Evolutionary conservation across 2,113 vertebrate genomes (phyloP).

Genomic region (Blennius ocellaris): DNA sequence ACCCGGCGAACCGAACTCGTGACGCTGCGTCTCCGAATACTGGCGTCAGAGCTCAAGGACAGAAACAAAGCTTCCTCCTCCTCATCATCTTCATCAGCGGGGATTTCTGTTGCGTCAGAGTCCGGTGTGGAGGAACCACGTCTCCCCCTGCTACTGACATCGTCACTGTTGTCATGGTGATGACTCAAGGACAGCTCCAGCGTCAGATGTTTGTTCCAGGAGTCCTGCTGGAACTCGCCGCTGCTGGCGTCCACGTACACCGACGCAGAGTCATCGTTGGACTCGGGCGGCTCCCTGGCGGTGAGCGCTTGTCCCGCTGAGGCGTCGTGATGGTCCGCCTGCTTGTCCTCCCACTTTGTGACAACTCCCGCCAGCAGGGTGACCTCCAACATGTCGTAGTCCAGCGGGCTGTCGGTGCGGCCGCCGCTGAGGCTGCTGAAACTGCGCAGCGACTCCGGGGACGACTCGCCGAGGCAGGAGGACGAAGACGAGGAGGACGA

Average conservation of each 20-base stretch:
- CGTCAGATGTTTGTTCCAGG: slow-evolving; percentile 57
- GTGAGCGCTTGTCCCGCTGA: slow-evolving; percentile 8
- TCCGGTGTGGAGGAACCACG: slow-evolving; percentile 43
- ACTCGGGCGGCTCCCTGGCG: neutral
- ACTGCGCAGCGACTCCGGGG: slow-evolving; percentile 67
- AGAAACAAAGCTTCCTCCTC: slow-evolving; percentile 73
- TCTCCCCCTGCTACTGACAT: slow-evolving; percentile 15
- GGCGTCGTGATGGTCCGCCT: neutral
- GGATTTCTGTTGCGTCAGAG: slow-evolving; percentile 65
- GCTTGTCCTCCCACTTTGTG: slow-evolving; percentile 35
- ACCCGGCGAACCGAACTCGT: too few species aligned
- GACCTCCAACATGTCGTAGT: slow-evolving; percentile 74
- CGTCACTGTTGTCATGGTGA: neutral
- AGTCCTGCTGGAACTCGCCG: slow-evolving; percentile 26
- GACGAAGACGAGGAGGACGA: slow-evolving; percentile 60
- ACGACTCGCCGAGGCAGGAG: neutral
- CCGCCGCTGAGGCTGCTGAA: slow-evolving; percentile 65
- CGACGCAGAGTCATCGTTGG: slow-evolving; percentile 74
- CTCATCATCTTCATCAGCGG: slow-evolving; percentile 60
- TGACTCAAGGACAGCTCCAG: slow-evolving; percentile 24
- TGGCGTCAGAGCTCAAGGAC: slow-evolving; percentile 74
- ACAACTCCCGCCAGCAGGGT: slow-evolving; percentile 36
- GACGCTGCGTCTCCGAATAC: slow-evolving; percentile 10
- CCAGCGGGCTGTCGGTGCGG: slow-evolving; percentile 58
- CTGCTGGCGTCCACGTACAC: slow-evolving; percentile 78